Evolutionary conservation across 2,888 invertebrate species (phyloP).

Genomic region (Eupithecia abbreviata): DNA sequence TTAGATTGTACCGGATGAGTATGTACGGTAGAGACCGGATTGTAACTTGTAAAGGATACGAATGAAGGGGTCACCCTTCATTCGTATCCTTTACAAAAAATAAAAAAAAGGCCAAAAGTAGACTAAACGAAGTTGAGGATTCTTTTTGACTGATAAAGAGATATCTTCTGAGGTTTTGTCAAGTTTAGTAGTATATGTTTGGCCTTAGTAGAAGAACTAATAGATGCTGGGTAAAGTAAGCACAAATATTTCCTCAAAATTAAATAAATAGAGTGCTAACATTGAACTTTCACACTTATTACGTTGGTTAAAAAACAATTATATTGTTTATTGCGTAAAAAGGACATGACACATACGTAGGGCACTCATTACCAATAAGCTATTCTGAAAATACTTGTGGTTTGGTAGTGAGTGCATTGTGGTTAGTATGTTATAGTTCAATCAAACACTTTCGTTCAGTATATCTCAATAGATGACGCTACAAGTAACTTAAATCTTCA

Average conservation of each 20-base stretch:
- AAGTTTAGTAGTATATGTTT: background rate
- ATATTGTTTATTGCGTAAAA: no score
- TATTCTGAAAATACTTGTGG: no score
- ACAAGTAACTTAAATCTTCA: background rate
- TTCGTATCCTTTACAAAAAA: no score
- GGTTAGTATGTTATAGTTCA: background rate
- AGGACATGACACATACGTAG: no score
- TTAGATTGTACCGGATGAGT: no score
- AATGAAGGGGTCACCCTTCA: no score
- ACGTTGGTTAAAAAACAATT: background rate
- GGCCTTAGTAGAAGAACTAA: background rate
- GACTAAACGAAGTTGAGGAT: background rate
- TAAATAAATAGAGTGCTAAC: background rate
- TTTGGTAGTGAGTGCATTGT: background rate
- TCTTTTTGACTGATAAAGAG: background rate
- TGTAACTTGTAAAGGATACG: background rate
- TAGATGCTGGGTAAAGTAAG: background rate
- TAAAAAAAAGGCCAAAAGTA: background rate
- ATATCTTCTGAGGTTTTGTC: background rate
- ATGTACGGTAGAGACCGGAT: no score
- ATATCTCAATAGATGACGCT: background rate
- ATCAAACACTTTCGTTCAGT: background rate
- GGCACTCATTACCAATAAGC: no score
- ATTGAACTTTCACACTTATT: background rate
- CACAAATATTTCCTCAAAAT: conserved; percentile 10